Evolutionary conservation across 2,797 vertebrate genomes (phyloP), one percentile per base, ranked within the genome.

Genomic region (Danionella dracula): DNA sequence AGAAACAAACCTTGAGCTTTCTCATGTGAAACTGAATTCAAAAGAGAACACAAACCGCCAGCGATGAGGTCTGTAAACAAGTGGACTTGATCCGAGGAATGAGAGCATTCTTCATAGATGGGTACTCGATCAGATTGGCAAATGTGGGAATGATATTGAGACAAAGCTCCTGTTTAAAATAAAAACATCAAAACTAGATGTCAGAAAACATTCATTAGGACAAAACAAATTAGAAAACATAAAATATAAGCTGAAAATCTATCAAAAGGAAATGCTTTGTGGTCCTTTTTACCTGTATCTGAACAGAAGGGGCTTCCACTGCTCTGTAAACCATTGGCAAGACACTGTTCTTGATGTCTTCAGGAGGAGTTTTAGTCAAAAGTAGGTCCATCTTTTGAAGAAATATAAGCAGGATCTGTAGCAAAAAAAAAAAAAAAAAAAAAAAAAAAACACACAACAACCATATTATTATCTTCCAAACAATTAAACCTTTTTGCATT

Each of bases 381-480:
- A 99, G 88, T 10, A 99, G 87, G 75, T 99, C 97, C 97, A 99
- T 99, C 90, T 99, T 99, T 93, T 99, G 97, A 72, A 99, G 82
- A 81, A 99, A 99, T 82, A 99, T 99, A 82, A 99, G 84, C 62
- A 99, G 82, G 82, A 99, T 98, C 97, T 99, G 78, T 50, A 66
- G n/a, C n/a, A n/a, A n/a, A n/a, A n/a, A n/a, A n/a, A n/a, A n/a
- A n/a, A n/a, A n/a, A n/a, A n/a, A n/a, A n/a, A n/a, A n/a, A n/a
- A n/a, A n/a, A n/a, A n/a, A 27, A 27, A 27, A 27, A 3, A 3
- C 6, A 3, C 23, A 27, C 23, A 27, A 27, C 23, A 27, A 27
- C 23, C 23, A 3, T 27, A 27, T 27, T 27, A n/a, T n/a, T n/a
- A n/a, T n/a, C n/a, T n/a, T n/a, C n/a, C n/a, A 27, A 27, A 27